Percentiles rank a stretch among this genome's conserved stretches.
phyloP scores from a whole-genome alignment of 2,113 vertebrate genomes.

The Salvelinus namaycush region DNA sequence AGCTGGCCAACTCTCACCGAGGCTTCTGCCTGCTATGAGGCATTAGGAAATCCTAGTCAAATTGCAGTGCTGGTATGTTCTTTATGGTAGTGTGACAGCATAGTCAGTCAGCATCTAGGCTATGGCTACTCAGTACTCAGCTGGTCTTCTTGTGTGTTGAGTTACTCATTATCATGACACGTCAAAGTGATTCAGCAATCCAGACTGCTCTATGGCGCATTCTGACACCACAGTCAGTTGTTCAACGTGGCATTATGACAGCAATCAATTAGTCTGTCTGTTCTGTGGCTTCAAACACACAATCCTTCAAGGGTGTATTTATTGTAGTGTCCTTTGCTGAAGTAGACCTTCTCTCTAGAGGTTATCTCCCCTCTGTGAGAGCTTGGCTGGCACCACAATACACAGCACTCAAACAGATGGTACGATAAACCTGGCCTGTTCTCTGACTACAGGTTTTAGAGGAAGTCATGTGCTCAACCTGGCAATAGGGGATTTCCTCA shows the following conservation, averaged over 20 bases:
- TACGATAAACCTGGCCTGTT: slow-evolving; percentile 13
- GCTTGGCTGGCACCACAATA: neutral
- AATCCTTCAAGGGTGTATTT: neutral
- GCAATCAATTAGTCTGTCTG: no score
- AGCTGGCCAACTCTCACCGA: neutral
- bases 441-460: neutral
- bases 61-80: neutral
- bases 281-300: neutral
- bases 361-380: neutral
- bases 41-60: neutral
- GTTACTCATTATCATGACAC: neutral
- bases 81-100: neutral
- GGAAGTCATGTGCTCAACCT: slow-evolving; percentile 24
- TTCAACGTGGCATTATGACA: no score
- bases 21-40: neutral
- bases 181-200: neutral
- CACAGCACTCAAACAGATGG: slow-evolving; percentile 19
- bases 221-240: neutral
- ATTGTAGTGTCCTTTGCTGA: no score
- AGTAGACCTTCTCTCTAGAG: no score
- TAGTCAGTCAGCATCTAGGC: neutral
- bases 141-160: neutral
- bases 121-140: neutral
- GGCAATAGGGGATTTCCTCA: slow-evolving; percentile 21
- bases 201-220: neutral